Evolutionary conservation across 2,888 invertebrate genomes (phyloP), one percentile per base, ranked within the genome.

Genomic region (Nebria brevicollis): DNA sequence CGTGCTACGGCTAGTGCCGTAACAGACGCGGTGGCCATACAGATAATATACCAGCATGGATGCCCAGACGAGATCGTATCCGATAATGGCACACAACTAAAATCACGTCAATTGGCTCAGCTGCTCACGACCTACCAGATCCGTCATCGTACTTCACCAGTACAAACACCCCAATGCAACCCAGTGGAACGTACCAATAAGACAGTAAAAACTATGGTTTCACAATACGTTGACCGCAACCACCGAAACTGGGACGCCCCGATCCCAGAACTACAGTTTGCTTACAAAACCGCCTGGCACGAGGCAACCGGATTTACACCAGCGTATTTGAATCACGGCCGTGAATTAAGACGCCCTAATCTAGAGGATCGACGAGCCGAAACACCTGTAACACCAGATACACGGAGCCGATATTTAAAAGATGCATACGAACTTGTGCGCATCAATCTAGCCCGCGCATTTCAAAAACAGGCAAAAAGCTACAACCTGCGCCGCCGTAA

Each of bases 1-100:
- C 76, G 68, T 1, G 84, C 84, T 0, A 85, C 84, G n/a, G 82
- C 84, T 25, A 54, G 26, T 13, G 25, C 13, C 2, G 68, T 82
- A 8, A 26, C 8, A 0, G 20, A 66, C 10, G 70, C 73, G 0
- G 43, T 82, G 0, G 54, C 26, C 41, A 66, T 74, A 2, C 11
- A 66, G 8, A n/a, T 82, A 34, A 13, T 82, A 8, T 65, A 26
- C 54, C 66, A 72, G 15, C 73, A 41, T 65, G 82, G 83, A 41
- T 75, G 72, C 6, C 83, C 82, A 25, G 75, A 72, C 65, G 70
- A 66, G 0, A 43, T 82, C 11, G 78, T 82, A 13, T 74, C 1
- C 42, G 82, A 77, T 42, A 79, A 79, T 25, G 79, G 79, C 41
- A 66, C 26, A 2, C 41, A 75, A 42, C 34, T 65, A 26, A 42